Evolutionary conservation across 1,140 invertebrate genomes (phyloP).

Genomic region (Frieseomelitta varia): DNA sequence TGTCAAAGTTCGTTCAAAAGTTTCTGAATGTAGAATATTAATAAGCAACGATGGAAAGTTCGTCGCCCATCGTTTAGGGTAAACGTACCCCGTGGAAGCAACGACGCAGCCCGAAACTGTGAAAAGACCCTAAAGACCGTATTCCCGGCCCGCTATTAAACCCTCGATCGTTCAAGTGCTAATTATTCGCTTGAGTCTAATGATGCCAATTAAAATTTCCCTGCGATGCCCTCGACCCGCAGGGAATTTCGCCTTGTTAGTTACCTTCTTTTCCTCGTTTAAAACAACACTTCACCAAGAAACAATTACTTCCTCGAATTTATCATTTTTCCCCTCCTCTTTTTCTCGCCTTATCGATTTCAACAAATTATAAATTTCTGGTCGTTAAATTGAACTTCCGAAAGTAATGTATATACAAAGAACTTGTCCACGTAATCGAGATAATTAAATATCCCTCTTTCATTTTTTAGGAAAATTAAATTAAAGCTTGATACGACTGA

Average conservation of each 20-base stretch:
- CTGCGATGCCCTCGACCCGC: constrained; percentile 35
- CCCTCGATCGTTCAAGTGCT: constrained; percentile 66
- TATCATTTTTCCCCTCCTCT: neutral
- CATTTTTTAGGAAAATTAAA: no score
- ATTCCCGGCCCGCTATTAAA: constrained; percentile 60
- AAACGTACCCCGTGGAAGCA: constrained; percentile 54
- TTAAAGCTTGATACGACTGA: no score
- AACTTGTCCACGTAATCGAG: no score
- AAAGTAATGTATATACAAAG: no score
- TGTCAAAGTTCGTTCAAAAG: neutral
- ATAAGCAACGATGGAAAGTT: constrained; percentile 55
- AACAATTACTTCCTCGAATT: constrained; percentile 9
- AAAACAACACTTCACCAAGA: neutral
- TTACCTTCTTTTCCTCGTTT: constrained; percentile 17
- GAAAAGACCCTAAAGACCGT: constrained; percentile 62
- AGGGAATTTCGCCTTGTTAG: constrained; percentile 49
- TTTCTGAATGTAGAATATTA: constrained; percentile 27
- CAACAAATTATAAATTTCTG: neutral
- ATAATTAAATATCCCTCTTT: no score
- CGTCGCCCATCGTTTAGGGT: constrained; percentile 45
- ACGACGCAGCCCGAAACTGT: constrained; percentile 40
- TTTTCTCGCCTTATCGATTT: neutral
- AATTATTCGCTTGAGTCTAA: constrained; percentile 67
- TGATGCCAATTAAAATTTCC: constrained; percentile 66
- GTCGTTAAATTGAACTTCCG: no score